These are phyloP conservation scores for Danio albolineatus DNA, from an alignment of 2,797 vertebrate species.

Conservation along the genomic window DNA sequence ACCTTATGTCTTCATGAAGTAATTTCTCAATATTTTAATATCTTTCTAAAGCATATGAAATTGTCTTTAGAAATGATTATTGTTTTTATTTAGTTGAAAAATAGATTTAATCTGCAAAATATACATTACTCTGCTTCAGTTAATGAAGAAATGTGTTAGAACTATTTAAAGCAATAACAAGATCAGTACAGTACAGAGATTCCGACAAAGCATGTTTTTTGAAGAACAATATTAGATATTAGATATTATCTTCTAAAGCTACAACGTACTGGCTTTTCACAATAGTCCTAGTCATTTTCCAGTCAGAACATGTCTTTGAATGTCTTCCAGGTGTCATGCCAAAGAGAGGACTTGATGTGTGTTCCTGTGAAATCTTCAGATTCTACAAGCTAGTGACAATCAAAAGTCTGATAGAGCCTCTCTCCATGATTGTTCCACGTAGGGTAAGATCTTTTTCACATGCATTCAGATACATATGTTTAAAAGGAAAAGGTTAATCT, in stretches of 20 bases:
- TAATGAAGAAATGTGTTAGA: too few relatives aligned
- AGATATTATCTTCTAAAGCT: neutral
- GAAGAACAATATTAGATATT: too few relatives aligned
- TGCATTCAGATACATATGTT: neutral
- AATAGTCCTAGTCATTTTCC: neutral
- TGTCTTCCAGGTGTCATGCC: constrained; percentile 84
- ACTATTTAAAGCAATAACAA: too few relatives aligned
- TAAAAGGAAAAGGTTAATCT: neutral
- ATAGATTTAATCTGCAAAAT: too few relatives aligned
- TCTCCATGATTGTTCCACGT: constrained; percentile 90
- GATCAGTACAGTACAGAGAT: too few relatives aligned
- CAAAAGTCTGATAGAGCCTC: constrained; percentile 86
- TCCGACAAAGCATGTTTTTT: too few relatives aligned
- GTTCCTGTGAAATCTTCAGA: constrained; percentile 85
- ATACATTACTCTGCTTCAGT: too few relatives aligned
- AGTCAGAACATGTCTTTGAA: neutral
- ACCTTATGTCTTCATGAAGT: too few relatives aligned
- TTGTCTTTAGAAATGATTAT: too few relatives aligned
- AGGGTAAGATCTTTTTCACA: constrained; percentile 74
- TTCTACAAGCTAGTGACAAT: constrained; percentile 90
- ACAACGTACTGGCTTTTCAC: neutral
- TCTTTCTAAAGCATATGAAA: too few relatives aligned
- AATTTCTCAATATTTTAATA: too few relatives aligned
- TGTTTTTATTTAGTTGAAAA: too few relatives aligned
- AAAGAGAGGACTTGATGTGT: constrained; percentile 87